phyloP scores from a whole-genome alignment of 2,888 invertebrate genomes.

The Actias luna region DNA sequence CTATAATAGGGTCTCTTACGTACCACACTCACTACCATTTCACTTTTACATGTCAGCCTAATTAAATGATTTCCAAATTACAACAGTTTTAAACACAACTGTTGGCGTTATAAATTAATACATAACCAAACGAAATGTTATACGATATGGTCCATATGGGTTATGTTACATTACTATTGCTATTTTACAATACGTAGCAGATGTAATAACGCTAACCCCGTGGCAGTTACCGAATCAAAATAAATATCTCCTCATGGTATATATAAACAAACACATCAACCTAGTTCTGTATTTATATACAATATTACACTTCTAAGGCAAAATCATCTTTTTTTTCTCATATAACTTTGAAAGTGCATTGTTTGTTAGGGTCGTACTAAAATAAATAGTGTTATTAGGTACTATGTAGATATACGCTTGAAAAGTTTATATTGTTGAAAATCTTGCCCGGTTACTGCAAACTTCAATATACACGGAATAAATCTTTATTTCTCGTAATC shows the following conservation, averaged over 20 bases:
- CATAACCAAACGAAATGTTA: constrained; percentile 29
- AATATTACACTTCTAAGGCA: constrained; percentile 39
- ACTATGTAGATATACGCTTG: background rate
- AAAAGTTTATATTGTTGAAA: background rate
- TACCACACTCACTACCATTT: constrained; percentile 31
- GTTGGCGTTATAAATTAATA: constrained; percentile 12
- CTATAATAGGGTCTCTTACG: background rate
- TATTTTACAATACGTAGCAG: constrained; percentile 37
- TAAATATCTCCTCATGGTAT: constrained; percentile 65
- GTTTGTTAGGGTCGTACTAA: background rate
- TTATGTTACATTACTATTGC: constrained; percentile 38
- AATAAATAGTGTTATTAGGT: background rate
- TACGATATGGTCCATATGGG: constrained; percentile 35
- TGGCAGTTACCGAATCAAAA: constrained; percentile 56
- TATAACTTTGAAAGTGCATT: background rate
- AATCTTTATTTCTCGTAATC: constrained; percentile 8
- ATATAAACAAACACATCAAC: constrained; percentile 60
- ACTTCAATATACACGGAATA: background rate
- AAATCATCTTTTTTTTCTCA: background rate
- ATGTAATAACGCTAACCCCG: constrained; percentile 38
- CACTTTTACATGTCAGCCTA: constrained; percentile 56
- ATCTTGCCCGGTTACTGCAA: background rate
- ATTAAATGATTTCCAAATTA: constrained; percentile 36
- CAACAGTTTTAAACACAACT: constrained; percentile 5
- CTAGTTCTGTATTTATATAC: constrained; percentile 60